phyloP scores from a whole-genome alignment of 2,113 vertebrate genomes.

The Hymenochirus boettgeri region DNA sequence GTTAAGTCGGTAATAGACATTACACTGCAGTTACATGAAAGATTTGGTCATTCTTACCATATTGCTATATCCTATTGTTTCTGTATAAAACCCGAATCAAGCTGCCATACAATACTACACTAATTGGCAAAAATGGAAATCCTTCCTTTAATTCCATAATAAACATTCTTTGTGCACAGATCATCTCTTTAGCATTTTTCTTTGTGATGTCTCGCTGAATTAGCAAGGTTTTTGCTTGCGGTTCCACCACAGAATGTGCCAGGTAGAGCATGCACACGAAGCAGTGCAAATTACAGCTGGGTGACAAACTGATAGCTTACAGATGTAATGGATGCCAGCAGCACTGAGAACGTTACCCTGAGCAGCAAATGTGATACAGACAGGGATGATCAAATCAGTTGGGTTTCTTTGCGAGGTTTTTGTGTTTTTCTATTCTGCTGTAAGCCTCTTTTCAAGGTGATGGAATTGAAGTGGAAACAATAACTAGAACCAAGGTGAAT shows the following conservation, averaged over 20 bases:
- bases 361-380: constrained; percentile 51
- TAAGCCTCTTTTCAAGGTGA: constrained; percentile 59
- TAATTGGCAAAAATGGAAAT: too few species aligned
- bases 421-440: constrained; percentile 50
- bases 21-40: too few species aligned
- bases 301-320: constrained; percentile 56
- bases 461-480: constrained; percentile 54
- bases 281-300: constrained; percentile 56
- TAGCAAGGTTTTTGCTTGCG: constrained; percentile 53
- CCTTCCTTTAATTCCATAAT: constrained; percentile 20
- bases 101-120: too few species aligned
- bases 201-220: constrained; percentile 53
- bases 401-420: constrained; percentile 40
- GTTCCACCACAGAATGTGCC: not conserved
- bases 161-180: constrained; percentile 46
- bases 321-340: constrained; percentile 53
- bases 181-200: constrained; percentile 53
- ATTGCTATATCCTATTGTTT: too few species aligned
- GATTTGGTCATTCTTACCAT: too few species aligned
- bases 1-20: too few species aligned
- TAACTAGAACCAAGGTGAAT: constrained; percentile 44
- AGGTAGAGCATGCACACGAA: constrained; percentile 53
- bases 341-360: constrained; percentile 47
- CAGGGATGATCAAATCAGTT: constrained; percentile 51
- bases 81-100: too few species aligned